Percentiles rank a stretch among this genome's conserved stretches.
Conservation (phyloP, 2,113 vertebrate genomes). For the Melozone crissalis region DNA sequence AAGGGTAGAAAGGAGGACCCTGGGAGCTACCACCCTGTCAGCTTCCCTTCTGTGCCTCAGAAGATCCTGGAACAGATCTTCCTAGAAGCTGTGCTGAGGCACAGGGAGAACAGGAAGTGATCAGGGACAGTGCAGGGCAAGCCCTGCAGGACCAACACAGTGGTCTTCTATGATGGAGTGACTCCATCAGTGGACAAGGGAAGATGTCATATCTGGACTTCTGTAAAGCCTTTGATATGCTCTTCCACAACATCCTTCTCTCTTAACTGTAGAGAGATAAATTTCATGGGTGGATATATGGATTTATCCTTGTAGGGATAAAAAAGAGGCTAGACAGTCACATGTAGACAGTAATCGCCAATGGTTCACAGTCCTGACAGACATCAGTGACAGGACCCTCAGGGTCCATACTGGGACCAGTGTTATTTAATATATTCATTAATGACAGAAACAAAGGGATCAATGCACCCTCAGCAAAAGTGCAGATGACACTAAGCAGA, state of each 20-base stretch:
- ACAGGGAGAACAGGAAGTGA: background rate
- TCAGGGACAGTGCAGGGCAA: background rate
- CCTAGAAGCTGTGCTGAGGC: background rate
- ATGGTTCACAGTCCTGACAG: background rate
- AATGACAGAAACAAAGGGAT: background rate
- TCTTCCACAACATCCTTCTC: background rate
- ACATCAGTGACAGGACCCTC: background rate
- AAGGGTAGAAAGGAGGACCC: background rate
- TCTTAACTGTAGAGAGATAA: background rate
- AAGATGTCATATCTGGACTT: background rate
- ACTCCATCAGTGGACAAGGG: background rate
- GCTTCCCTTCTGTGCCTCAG: background rate
- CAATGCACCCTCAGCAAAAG: background rate
- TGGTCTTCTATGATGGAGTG: background rate
- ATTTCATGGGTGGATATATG: background rate
- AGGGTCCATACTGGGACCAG: too few species aligned
- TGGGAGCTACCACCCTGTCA: accelerated
- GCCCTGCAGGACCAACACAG: accelerated
- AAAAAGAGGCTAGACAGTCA: background rate
- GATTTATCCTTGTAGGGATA: background rate
- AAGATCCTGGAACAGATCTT: background rate
- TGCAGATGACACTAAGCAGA: background rate
- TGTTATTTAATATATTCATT: background rate
- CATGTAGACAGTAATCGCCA: background rate
- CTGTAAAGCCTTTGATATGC: background rate